Conservation (phyloP, 2,888 invertebrate genomes). For the Chelonus formosanus region DNA sequence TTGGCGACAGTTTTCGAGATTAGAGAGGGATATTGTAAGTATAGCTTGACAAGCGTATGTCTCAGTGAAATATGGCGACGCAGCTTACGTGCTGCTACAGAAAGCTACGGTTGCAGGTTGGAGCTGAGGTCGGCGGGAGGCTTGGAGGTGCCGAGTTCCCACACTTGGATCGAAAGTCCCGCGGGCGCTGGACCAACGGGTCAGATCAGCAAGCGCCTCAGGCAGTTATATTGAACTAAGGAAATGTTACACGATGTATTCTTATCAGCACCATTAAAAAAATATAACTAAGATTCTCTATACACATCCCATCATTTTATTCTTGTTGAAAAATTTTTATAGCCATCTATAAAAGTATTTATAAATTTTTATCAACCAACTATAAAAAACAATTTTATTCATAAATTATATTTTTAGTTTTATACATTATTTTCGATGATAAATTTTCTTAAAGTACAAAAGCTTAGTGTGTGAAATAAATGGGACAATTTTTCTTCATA, state of each 20-base stretch:
- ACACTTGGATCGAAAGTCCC: conserved; percentile 56
- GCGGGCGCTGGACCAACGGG: conserved; percentile 58
- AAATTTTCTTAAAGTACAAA: no score
- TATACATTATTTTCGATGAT: no score
- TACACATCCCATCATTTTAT: not conserved
- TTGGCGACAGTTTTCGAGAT: not conserved
- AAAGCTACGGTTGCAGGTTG: conserved; percentile 36
- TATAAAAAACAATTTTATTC: no score
- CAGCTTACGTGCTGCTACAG: conserved; percentile 10
- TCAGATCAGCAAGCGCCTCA: conserved; percentile 60
- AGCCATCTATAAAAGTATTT: no score
- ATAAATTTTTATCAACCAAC: no score
- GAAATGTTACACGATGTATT: conserved; percentile 54
- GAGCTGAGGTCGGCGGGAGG: conserved; percentile 57
- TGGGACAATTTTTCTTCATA: no score
- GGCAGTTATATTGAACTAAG: conserved; percentile 47
- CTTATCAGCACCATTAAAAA: conserved; percentile 24
- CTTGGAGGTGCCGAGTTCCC: conserved; percentile 60
- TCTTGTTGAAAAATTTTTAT: no score
- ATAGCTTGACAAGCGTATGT: conserved; percentile 36
- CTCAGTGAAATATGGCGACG: conserved; percentile 1
- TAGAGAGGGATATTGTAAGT: conserved; percentile 9
- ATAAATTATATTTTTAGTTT: no score
- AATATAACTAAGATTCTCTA: conserved; percentile 4
- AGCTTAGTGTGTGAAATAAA: no score